Evolutionary conservation across 1,140 invertebrate species (phyloP), one percentile per base, ranked within the genome.

Genomic region (Palaemon carinicauda): DNA sequence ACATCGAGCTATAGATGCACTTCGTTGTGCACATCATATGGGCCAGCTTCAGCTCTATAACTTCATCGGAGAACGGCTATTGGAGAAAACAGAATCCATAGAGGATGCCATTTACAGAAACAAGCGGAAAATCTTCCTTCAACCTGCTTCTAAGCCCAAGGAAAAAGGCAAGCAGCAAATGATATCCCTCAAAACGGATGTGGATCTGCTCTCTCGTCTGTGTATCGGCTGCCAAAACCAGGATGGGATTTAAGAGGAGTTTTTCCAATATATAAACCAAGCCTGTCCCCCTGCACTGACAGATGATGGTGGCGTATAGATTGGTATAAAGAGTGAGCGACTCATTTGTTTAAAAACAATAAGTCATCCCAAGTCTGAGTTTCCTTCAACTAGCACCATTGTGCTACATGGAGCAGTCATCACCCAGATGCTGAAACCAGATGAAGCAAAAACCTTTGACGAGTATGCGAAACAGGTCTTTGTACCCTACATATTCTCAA

Each of bases 91-190:
- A n/a, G 60, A 69, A 69, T 21, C 60, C 60, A 69, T 69, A 69
- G 60, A 21, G 29, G 60, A 69, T 69, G 60, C 60, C 60, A 69
- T 69, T 27, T 27, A 69, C 60, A 69, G 60, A 69, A 69, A 69
- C 60, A 69, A 69, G 60, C 60, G n/a, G 60, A 69, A 69, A 69
- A 69, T 69, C 60, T 69, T 69, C 60, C n/a, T 19, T 69, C 60
- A 69, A 27, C 60, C 60, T 69, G 60, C 60, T 69, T 69, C 60
- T 10, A 69, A 69, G 29, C 60, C 60, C 29, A 19, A 19, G 60
- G 60, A 69, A 69, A 69, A 27, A n/a, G 60, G 60, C 60, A 69
- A 69, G 60, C 60, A 69, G 60, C 60, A 69, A 27, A 69, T 69
- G 60, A 21, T 21, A 69, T 69, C 60, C 60, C 60, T 69, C 10